A percentile compares a stretch with the other conserved stretches of the same genome.
These are phyloP conservation scores for Novumbra hubbsi DNA, from an alignment of 2,797 vertebrate species.

Conservation along the genomic window DNA sequence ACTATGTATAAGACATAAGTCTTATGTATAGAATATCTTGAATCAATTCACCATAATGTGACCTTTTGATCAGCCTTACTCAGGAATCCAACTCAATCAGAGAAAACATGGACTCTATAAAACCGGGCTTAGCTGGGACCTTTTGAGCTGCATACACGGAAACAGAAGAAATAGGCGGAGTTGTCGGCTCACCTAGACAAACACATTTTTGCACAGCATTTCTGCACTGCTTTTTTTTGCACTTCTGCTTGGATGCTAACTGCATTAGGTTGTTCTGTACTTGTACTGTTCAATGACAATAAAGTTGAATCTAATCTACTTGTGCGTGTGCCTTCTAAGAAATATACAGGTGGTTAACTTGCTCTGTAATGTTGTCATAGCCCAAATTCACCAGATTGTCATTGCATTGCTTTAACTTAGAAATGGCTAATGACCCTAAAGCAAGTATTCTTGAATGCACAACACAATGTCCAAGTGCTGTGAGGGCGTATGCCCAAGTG, in stretches of 20 bases:
- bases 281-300: no score
- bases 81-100: not conserved
- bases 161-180: no score
- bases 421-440: conserved; percentile 33
- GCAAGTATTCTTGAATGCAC: conserved; percentile 39
- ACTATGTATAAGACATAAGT: not conserved
- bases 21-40: not conserved
- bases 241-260: no score
- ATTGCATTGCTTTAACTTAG: conserved; percentile 41
- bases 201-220: no score
- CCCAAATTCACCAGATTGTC: conserved; percentile 22
- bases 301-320: no score
- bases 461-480: conserved; percentile 18
- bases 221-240: no score
- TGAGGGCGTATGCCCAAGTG: conserved; percentile 22
- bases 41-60: not conserved
- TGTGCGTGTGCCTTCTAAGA: not conserved
- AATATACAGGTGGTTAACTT: conserved; percentile 14
- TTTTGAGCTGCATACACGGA: no score
- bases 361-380: conserved; percentile 35
- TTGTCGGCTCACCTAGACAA: no score
- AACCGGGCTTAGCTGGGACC: no score
- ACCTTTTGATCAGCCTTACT: not conserved
- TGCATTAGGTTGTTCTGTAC: no score
- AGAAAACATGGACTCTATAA: no score